Percentiles rank a stretch among this genome's conserved stretches.
Evolutionary conservation across 2,113 vertebrate species (phyloP).

Genomic region (Semnornis frantzii): DNA sequence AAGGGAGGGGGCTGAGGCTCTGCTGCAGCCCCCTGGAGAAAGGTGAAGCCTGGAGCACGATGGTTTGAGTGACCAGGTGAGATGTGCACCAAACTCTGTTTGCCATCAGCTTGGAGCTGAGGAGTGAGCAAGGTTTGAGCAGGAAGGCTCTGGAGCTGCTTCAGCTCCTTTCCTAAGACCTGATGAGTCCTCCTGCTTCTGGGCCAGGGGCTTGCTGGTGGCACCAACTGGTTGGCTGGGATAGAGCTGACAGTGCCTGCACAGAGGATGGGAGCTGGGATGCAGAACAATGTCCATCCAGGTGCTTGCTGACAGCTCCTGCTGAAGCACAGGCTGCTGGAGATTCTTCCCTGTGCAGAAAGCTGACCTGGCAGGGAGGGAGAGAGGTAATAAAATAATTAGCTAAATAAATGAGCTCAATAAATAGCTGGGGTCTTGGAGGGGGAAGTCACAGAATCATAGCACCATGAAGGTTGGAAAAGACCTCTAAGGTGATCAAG

Average conservation of each 20-base stretch:
- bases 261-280: background rate
- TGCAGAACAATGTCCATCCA: background rate
- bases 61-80: too few species aligned
- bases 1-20: too few species aligned
- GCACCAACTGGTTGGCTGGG: background rate
- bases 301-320: rapidly evolving
- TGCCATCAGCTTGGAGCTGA: background rate
- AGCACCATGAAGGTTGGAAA: too few species aligned
- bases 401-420: background rate
- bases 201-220: background rate
- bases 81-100: background rate
- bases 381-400: background rate
- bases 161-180: background rate
- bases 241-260: background rate
- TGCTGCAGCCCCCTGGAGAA: background rate
- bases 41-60: rapidly evolving
- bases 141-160: background rate
- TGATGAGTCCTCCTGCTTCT: background rate
- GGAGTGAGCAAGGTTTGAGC: background rate
- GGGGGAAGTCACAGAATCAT: background rate
- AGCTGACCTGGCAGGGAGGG: background rate
- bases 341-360: background rate
- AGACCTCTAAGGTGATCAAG: too few species aligned
- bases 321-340: rapidly evolving
- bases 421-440: background rate